Evolutionary conservation across 2,113 vertebrate species (phyloP).

Genomic region (Coreoperca whiteheadi): DNA sequence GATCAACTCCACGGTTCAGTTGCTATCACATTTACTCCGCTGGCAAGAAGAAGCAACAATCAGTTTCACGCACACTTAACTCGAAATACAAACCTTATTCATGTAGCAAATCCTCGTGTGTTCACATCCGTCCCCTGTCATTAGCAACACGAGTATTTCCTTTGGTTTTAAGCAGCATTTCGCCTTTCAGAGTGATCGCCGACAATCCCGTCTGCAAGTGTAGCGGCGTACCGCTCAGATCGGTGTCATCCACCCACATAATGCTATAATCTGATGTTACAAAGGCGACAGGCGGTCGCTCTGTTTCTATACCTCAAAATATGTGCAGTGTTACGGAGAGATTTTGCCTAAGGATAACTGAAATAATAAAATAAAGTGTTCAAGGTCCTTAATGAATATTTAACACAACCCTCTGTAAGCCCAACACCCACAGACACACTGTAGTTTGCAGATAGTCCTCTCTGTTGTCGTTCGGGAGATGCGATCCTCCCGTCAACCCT

Average conservation of each 20-base stretch:
- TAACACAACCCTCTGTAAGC: background rate
- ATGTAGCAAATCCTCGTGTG: background rate
- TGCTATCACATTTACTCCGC: background rate
- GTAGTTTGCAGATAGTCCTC: slow-evolving; percentile 13
- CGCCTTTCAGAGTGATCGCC: background rate
- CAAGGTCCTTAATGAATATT: slow-evolving; percentile 14
- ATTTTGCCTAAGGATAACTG: background rate
- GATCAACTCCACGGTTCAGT: background rate
- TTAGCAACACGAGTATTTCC: too few species aligned
- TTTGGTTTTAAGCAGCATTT: background rate
- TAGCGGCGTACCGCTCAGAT: background rate
- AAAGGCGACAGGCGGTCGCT: background rate
- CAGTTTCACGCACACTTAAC: background rate
- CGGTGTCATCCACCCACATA: background rate
- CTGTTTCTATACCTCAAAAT: background rate
- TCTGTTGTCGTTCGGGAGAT: slow-evolving; percentile 6
- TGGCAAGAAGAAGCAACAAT: background rate
- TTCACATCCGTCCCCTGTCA: background rate
- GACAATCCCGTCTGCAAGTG: background rate
- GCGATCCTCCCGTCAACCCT: background rate
- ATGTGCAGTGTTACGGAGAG: background rate
- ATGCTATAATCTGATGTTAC: background rate
- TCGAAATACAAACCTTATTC: background rate
- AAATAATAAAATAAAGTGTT: background rate
- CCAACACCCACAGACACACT: slow-evolving; percentile 1